phyloP scores from a whole-genome alignment of 2,113 vertebrate species.

The Dasyornis broadbenti region DNA sequence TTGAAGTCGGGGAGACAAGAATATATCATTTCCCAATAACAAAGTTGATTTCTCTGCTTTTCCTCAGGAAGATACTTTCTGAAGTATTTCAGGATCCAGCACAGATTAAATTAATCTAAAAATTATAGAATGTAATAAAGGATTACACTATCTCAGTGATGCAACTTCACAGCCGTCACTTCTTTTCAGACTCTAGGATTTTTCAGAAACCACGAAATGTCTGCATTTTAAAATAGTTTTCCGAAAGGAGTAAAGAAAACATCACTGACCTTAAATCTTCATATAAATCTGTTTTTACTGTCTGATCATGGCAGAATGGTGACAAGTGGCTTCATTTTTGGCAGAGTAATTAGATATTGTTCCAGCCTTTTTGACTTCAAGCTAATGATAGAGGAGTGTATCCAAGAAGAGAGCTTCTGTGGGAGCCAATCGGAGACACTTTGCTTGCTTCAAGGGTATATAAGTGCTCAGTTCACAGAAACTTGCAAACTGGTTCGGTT shows the following conservation, averaged over 20 bases:
- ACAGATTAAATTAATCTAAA: conserved; percentile 17
- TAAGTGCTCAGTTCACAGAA: not conserved
- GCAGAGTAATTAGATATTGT: not conserved
- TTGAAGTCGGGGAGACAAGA: not conserved
- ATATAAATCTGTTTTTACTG: not conserved
- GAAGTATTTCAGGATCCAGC: not conserved
- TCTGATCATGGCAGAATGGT: not conserved
- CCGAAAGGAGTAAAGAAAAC: not conserved
- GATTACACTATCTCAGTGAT: not conserved
- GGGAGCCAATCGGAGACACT: not conserved
- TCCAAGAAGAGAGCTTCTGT: not conserved
- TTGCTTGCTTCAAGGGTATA: not conserved
- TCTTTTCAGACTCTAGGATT: not conserved
- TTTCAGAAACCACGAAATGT: not conserved
- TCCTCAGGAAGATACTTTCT: not conserved
- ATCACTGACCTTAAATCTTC: not conserved
- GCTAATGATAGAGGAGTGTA: not conserved
- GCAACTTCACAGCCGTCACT: not conserved
- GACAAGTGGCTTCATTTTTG: not conserved
- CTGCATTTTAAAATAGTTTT: not conserved
- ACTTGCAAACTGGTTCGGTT: not conserved
- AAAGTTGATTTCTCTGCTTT: not conserved
- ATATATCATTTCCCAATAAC: not conserved
- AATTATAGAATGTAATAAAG: not conserved
- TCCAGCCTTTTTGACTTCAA: not conserved